Percentiles rank a stretch among this genome's conserved stretches.
phyloP scores from a whole-genome alignment of 2,113 vertebrate species.

The Psittacula cyanocephala region DNA sequence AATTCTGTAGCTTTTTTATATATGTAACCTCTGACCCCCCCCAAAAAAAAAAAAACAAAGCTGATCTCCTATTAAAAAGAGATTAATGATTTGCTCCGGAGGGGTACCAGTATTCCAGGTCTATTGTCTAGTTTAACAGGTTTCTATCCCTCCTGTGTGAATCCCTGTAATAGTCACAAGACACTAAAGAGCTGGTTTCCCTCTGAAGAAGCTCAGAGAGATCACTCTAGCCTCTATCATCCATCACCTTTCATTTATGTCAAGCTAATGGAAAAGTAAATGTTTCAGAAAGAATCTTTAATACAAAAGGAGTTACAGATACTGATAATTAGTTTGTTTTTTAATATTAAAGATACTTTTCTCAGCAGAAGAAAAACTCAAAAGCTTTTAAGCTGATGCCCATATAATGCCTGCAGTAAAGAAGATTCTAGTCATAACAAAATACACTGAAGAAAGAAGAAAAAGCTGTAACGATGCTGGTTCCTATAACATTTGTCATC shows the following conservation, averaged over 20 bases:
- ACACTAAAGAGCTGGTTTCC: background rate
- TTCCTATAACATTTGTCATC: background rate
- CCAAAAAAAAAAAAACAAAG: background rate
- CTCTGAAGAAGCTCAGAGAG: background rate
- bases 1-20: background rate
- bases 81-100: background rate
- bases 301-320: background rate
- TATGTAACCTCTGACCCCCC: background rate
- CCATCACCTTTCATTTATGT: background rate
- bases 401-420: background rate
- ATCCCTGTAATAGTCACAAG: background rate
- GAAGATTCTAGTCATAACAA: background rate
- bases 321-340: background rate
- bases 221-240: background rate
- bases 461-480: background rate
- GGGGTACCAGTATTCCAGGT: background rate
- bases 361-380: background rate
- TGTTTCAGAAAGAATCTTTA: background rate
- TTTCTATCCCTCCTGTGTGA: background rate
- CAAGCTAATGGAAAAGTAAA: background rate
- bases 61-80: background rate
- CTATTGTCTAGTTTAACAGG: background rate
- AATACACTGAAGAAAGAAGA: background rate
- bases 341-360: background rate
- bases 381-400: background rate